Evolutionary conservation across 2,797 vertebrate species (phyloP).

Genomic region (Dallia pectoralis): DNA sequence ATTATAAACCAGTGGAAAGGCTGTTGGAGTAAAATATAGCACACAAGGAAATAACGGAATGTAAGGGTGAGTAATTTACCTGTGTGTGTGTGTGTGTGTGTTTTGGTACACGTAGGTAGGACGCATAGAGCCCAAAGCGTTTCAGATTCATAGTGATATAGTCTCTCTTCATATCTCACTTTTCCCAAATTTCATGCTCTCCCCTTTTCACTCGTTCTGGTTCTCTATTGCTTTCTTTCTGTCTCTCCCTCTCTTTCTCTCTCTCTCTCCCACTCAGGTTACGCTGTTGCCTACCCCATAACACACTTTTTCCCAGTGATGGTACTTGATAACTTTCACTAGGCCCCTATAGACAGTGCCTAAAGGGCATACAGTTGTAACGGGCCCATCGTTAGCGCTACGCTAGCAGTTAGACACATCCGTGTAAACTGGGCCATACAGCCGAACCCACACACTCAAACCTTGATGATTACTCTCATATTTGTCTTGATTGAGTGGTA

Average conservation of each 20-base stretch:
- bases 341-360: neutral
- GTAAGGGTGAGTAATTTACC: neutral
- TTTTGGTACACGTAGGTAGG: conserved; percentile 6
- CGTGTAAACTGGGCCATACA: neutral
- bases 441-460: neutral
- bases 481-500: conserved; percentile 36
- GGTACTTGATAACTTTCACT: too few relatives aligned
- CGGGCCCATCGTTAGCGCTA: too few relatives aligned
- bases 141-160: conserved; percentile 17
- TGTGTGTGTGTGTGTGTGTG: conserved; percentile 1
- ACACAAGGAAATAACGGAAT: neutral
- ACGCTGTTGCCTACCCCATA: too few relatives aligned
- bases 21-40: neutral
- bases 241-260: conserved; percentile 17
- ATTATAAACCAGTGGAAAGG: neutral
- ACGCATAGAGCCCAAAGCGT: neutral
- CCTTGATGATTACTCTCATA: conserved; percentile 63
- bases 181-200: neutral
- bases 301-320: too few relatives aligned
- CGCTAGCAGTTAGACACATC: neutral
- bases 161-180: neutral
- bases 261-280: conserved; percentile 7
- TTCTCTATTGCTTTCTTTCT: neutral
- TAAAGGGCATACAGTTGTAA: neutral
- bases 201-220: neutral